phyloP scores from a whole-genome alignment of 2,113 vertebrate species.

The Malurus elegans region DNA sequence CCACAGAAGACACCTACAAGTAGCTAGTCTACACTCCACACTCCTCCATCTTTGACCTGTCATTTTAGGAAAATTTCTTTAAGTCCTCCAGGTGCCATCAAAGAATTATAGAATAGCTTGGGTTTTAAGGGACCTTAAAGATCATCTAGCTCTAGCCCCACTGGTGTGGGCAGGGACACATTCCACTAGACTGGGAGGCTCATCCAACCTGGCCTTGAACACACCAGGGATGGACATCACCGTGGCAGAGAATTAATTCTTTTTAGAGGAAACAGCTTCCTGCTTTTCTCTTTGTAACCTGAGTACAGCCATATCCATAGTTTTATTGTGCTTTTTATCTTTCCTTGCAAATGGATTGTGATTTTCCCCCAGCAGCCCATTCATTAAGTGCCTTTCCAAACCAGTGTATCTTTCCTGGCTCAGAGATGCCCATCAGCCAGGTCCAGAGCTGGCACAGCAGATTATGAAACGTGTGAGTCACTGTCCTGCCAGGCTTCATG shows the following conservation, averaged over 20 bases:
- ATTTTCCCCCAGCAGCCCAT: not conserved
- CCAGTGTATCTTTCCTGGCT: accelerated
- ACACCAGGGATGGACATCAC: not conserved
- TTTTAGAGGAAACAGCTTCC: not conserved
- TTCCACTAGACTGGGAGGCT: not conserved
- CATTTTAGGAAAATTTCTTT: not conserved
- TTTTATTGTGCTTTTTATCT: not conserved
- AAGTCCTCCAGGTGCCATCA: not conserved
- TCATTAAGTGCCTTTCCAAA: not conserved
- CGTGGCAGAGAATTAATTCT: not conserved
- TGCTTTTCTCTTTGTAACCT: not conserved
- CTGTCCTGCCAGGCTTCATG: not conserved
- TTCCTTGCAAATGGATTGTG: not conserved
- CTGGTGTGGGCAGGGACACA: not conserved
- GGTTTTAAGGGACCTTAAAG: not conserved
- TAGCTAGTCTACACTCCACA: not conserved
- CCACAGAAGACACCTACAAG: not conserved
- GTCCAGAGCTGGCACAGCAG: not conserved
- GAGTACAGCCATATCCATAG: not conserved
- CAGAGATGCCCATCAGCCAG: not conserved
- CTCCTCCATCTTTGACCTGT: not conserved
- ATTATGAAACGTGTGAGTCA: not conserved
- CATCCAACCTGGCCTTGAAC: not conserved
- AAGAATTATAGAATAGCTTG: not conserved
- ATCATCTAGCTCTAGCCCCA: not conserved